Base-by-base conservation (phyloP, 2,888 invertebrate species). In the Cloeon dipterum region DNA sequence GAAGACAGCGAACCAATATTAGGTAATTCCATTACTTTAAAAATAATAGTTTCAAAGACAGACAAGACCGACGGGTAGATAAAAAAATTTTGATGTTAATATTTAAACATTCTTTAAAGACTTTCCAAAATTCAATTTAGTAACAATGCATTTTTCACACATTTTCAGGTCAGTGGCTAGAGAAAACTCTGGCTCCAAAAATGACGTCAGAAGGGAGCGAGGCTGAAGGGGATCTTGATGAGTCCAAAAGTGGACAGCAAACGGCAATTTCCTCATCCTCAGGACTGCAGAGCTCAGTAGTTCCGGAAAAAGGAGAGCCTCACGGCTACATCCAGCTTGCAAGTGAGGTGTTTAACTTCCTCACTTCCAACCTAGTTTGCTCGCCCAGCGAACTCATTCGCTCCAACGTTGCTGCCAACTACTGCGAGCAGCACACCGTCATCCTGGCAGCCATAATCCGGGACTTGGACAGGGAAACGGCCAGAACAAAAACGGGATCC, bases 141-240 rank as follows among this genome's bases (percentile, higher is more conserved):
- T n/a, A n/a, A n/a, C n/a, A n/a, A n/a, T n/a, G n/a, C n/a, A n/a
- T n/a, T n/a, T n/a, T n/a, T n/a, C n/a, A n/a, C n/a, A n/a, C n/a
- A n/a, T n/a, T n/a, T n/a, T 65, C 86, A 46, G 91, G 91, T 0
- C 71, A 85, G 45, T 91, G 89, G 89, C 86, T 93, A 57, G 89
- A 91, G 53, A 86, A 89, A 51, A 86, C 88, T 0, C 62, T 91
- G 10, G 82, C 83, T 18, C 83, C 86, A 2, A 38, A 32, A 2
- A 29, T 29, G 7, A 14, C 29, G 29, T 73, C 75, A 1, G 76
- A 78, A 41, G 52, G 50, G 34, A 14, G 13, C 14, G 29, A 29
- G 29, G 16, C 16, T 5, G 29, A 29, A 11, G n/a, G 29, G 7
- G 29, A 29, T n/a, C 8, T 29, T 11, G 29, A 29, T 7, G 29